Base-by-base conservation (phyloP, 1,140 invertebrate genomes). In the Neodiprion lecontei region DNA sequence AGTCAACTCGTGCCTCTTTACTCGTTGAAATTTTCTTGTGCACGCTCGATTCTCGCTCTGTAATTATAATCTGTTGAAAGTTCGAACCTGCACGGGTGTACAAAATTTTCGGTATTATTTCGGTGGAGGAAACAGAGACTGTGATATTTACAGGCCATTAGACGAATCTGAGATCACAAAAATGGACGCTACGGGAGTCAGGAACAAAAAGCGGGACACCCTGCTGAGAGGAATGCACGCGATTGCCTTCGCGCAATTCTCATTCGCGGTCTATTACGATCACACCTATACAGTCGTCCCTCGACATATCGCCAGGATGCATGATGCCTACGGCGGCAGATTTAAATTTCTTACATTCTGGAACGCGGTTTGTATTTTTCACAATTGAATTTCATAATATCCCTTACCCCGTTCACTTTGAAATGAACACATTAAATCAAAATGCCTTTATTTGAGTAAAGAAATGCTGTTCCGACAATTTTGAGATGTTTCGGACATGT, bases 301-400 rank as follows among this genome's bases (percentile, higher is more conserved):
- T 11, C 72, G 76, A 21, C 85, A 84, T 77, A 88, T 89, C 14
- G 82, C 83, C 73, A 89, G 77, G 78, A 79, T 78, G 72, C 84
- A 88, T 72, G 82, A 84, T 53, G 85, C 84, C 48, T 91, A 86
- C 84, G 95, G 92, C 73, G 94, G 94, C 78, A 96, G 96, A 89
- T 93, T 96, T 75, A 96, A 96, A 89, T 97, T 94, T 87, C 90
- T 97, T 73, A 97, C 96, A 28, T 95, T 94, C 82, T 92, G 95
- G 90, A 90, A 96, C 91, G 94, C 92, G 87, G 95, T 97, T 91
- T 91, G 93, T 92, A 87, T 84, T 68, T 74, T 67, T 71, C 72
- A 47, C 5, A 40, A 5, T 40, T 40, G 28, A 40, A 40, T 40
- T 40, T 40, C 4, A 40, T 40, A 40, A 40, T 40, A 40, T 40